Base-by-base conservation (phyloP, 2,797 vertebrate species). In the Cottoperca gobio region DNA sequence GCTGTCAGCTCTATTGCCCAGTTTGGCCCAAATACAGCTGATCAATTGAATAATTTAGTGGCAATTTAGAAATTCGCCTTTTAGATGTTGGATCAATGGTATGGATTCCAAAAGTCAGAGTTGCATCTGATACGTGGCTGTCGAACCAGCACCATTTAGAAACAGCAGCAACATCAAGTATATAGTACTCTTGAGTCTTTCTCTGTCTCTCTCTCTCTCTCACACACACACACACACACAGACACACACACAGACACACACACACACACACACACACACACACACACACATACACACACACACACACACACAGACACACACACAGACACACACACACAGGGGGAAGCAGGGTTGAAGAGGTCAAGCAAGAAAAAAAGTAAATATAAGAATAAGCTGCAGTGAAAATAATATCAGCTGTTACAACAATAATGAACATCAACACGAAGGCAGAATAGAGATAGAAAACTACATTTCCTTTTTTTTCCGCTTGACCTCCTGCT, bases 341-440 rank as follows among this genome's bases (percentile, higher is more conserved):
- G 23, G 21, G 19, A 66, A 42, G 49, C 60, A 63, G 24, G 50
- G 62, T 68, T 77, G 50, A 69, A 69, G 59, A 66, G 70, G 69
- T 76, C 66, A 67, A 33, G n/a, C 1, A 12, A 62, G 12, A 57
- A 60, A 69, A 76, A 46, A 35, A 76, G 70, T 62, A 67, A 75
- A 76, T 78, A 43, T 59, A 57, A 57, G 52, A 71, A 67, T 43
- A 65, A 75, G 74, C 67, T 37, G 60, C 70, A 57, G 65, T 65
- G 66, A 69, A 84, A 91, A 83, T 79, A 78, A 82, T 82, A 86
- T 86, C 77, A 81, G 77, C 59, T 83, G 81, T 81, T 86, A 81
- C 67, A 86, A 55, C 70, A 76, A 85, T 91, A 91, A 91, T 85
- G 84, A 86, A 92, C 83, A 92, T 45, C 69, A 79, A 74, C 66